phyloP scores from a whole-genome alignment of 2,797 vertebrate species.

The Poliocrania exsul region DNA sequence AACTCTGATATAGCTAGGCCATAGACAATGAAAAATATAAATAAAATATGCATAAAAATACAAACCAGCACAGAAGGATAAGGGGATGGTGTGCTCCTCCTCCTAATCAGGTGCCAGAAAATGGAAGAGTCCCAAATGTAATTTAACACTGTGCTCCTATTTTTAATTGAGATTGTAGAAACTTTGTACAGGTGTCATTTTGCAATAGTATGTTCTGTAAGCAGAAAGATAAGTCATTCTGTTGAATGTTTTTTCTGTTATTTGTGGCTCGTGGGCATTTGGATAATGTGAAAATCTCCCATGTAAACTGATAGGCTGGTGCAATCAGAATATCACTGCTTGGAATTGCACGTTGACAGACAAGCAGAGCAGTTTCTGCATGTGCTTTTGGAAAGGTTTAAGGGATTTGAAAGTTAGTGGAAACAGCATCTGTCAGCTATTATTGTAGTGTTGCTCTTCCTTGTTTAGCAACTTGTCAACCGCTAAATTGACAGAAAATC shows the following conservation, averaged over 20 bases:
- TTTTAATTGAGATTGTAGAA: not conserved
- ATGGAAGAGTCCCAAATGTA: not conserved
- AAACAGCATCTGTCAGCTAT: constrained; percentile 63
- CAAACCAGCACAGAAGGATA: not conserved
- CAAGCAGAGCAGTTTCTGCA: not conserved
- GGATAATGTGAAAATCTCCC: not conserved
- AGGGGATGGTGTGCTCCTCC: not conserved
- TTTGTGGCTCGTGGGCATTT: not conserved
- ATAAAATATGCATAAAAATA: not conserved
- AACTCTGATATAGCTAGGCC: not conserved
- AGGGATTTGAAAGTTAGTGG: constrained; percentile 15
- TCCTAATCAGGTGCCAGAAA: not conserved
- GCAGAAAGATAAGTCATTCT: not conserved
- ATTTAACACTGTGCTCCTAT: not conserved
- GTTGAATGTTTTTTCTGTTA: not conserved
- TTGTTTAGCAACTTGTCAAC: constrained; percentile 63
- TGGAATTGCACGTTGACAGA: not conserved
- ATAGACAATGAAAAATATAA: not conserved
- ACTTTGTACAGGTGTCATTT: not conserved
- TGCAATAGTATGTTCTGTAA: not conserved
- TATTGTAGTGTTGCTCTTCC: constrained; percentile 30
- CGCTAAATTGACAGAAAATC: constrained; percentile 44
- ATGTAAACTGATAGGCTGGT: not conserved
- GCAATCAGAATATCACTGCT: not conserved
- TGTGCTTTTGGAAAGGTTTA: not conserved